These are phyloP conservation scores for Neuroterus valhalla DNA, from an alignment of 1,140 invertebrate species.

Conservation along the genomic window DNA sequence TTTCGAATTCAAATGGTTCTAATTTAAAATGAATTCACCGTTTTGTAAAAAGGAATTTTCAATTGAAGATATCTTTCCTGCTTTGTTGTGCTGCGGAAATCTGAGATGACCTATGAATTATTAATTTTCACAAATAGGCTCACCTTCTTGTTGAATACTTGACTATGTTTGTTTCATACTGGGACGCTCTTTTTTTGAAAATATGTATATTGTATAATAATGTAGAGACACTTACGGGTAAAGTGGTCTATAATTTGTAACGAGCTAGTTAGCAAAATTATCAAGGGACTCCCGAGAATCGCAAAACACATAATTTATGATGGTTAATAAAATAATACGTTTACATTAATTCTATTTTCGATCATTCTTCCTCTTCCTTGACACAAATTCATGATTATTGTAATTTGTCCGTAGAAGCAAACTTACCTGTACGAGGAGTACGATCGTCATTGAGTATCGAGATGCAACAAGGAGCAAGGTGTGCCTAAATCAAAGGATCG, in stretches of 20 bases:
- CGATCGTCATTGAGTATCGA: no score
- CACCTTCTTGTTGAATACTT: constrained; percentile 21
- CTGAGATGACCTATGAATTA: constrained; percentile 4
- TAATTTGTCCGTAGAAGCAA: no score
- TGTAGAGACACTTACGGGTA: constrained; percentile 30
- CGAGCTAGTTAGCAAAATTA: constrained; percentile 21
- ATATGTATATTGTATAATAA: constrained; percentile 28
- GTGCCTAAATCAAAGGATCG: no score
- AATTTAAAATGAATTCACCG: no score
- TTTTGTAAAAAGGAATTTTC: not conserved
- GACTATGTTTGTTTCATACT: constrained; percentile 24
- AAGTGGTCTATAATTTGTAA: constrained; percentile 30
- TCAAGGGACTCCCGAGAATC: constrained; percentile 23
- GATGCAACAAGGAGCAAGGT: no score
- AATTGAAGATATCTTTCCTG: not conserved
- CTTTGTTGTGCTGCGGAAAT: constrained; percentile 18
- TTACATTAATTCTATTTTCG: not conserved
- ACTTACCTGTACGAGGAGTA: no score
- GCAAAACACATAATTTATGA: constrained; percentile 28
- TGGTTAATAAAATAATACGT: constrained; percentile 30
- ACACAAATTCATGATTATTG: no score
- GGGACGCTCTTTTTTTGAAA: constrained; percentile 28
- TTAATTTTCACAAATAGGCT: constrained; percentile 12
- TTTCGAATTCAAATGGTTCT: not conserved
- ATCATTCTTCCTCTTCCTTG: not conserved